Conservation (phyloP, 2,113 vertebrate species). For the Ptyas mucosa region DNA sequence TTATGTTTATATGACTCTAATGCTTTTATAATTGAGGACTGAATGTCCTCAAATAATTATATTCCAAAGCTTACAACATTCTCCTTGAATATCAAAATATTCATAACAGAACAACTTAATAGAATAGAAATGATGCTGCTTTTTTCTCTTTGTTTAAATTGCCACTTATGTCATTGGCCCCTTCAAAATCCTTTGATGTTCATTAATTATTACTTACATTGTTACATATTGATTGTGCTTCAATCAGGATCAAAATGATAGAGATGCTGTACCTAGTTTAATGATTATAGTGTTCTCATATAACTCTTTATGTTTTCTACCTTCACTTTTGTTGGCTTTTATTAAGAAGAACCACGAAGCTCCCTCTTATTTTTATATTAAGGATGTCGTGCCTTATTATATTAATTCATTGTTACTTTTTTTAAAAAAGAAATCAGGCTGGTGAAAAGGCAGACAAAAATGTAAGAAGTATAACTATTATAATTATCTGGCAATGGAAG, state of each 20-base stretch:
- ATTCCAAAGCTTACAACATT: neutral
- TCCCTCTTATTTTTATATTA: too few species aligned
- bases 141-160: neutral
- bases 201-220: slow-evolving; percentile 21
- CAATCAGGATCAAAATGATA: slow-evolving; percentile 16
- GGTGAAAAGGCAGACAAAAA: too few species aligned
- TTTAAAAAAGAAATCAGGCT: too few species aligned
- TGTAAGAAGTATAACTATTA: too few species aligned
- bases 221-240: neutral
- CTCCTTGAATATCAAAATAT: slow-evolving; percentile 27
- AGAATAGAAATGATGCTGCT: slow-evolving; percentile 7
- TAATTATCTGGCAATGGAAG: too few species aligned
- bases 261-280: neutral
- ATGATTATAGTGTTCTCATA: neutral
- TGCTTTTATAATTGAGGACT: slow-evolving; percentile 36
- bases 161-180: slow-evolving; percentile 6
- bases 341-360: too few species aligned
- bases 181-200: neutral
- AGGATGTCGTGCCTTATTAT: too few species aligned
- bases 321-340: too few species aligned
- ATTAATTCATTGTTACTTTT: too few species aligned
- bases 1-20: slow-evolving; percentile 34
- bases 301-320: too few species aligned
- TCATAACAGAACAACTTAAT: neutral
- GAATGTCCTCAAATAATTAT: slow-evolving; percentile 11